Percentiles rank a stretch among this genome's conserved stretches.
Evolutionary conservation across 2,888 invertebrate genomes (phyloP).

Genomic region (Aradus depressus): DNA sequence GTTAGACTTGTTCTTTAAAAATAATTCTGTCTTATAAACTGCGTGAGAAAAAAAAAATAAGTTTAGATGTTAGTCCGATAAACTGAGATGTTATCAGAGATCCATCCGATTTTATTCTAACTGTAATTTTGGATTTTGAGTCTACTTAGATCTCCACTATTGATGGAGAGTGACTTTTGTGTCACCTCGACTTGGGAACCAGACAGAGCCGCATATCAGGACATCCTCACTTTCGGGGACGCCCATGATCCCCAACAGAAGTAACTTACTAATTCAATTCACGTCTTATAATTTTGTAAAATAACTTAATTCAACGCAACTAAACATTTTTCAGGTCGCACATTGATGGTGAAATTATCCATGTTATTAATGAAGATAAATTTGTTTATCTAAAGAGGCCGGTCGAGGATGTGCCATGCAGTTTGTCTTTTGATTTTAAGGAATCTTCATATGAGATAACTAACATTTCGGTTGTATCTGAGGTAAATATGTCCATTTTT

Average conservation of each 20-base stretch:
- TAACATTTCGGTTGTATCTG: constrained; percentile 37
- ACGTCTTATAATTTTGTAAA: background rate
- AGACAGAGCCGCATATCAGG: too few species aligned
- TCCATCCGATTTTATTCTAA: too few species aligned
- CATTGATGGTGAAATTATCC: constrained; percentile 33
- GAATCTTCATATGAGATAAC: constrained; percentile 33
- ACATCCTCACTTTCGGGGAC: constrained; percentile 7
- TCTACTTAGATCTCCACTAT: too few species aligned
- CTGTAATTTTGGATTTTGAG: too few species aligned
- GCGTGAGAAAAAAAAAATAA: too few species aligned
- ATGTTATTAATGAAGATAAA: constrained; percentile 36
- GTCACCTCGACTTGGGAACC: too few species aligned
- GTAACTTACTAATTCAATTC: constrained; percentile 3
- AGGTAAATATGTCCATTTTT: constrained; percentile 26
- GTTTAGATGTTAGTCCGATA: too few species aligned
- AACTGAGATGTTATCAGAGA: too few species aligned
- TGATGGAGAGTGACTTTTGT: too few species aligned
- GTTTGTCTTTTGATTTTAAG: constrained; percentile 34
- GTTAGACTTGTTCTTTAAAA: too few species aligned
- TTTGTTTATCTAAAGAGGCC: constrained; percentile 34
- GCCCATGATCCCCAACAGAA: constrained; percentile 14
- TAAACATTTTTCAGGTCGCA: constrained; percentile 31
- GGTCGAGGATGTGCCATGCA: constrained; percentile 33
- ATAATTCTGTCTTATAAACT: too few species aligned
- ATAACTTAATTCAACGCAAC: background rate